Percentiles rank a stretch among this genome's conserved stretches.
phyloP scores from a whole-genome alignment of 2,888 invertebrate species.

The Lepidochitona cinerea region DNA sequence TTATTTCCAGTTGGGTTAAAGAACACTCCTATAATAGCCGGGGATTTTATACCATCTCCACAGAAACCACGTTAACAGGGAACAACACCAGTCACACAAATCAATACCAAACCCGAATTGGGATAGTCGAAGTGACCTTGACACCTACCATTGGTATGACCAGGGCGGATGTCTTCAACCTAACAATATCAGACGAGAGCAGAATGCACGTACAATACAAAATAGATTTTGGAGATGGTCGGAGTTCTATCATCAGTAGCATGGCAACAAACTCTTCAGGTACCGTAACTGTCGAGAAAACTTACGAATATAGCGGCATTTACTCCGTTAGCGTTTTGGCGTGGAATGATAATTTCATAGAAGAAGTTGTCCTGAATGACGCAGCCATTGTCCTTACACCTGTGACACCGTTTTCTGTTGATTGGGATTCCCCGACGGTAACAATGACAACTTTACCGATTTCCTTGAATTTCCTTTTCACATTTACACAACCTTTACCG shows the following conservation, averaged over 20 bases:
- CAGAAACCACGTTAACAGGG: not conserved
- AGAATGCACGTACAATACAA: not conserved
- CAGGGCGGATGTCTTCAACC: not conserved
- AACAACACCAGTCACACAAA: not conserved
- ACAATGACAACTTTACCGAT: not conserved
- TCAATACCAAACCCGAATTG: not conserved
- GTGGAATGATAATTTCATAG: not conserved
- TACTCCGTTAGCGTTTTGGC: not conserved
- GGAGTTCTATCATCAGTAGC: not conserved
- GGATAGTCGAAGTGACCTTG: not conserved
- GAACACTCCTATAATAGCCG: not conserved
- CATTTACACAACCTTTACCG: not conserved
- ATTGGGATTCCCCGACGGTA: not conserved
- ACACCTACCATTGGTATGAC: not conserved
- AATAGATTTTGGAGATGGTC: not conserved
- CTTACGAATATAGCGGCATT: not conserved
- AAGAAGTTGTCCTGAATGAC: not conserved
- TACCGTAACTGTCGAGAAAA: not conserved
- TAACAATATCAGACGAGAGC: not conserved
- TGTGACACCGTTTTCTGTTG: not conserved
- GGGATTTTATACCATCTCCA: not conserved
- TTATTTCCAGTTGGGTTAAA: not conserved
- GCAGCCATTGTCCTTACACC: not conserved
- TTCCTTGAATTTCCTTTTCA: not conserved
- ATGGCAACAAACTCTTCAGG: not conserved